Percentiles rank a stretch among this genome's conserved stretches.
These are phyloP conservation scores for Pelagia noctiluca DNA, from an alignment of 30 jellyfish, hydroid and myxozoan species.

Conservation along the genomic window DNA sequence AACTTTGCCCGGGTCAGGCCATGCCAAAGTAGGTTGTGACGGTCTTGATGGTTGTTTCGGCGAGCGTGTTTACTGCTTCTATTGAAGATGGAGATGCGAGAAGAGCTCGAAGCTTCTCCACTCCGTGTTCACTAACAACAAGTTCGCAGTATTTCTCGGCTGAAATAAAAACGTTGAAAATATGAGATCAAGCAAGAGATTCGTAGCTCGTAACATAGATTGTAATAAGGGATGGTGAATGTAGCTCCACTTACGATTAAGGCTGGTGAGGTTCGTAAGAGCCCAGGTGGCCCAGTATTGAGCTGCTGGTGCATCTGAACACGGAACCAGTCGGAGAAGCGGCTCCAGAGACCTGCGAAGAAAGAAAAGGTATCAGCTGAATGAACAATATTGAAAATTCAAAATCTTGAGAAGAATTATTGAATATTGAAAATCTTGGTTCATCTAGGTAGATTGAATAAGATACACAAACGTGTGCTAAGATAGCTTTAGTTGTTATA, in stretches of 20 bases:
- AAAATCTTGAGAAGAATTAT: too few relatives aligned
- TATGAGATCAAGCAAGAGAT: not conserved
- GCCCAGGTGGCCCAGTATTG: conserved; percentile 97
- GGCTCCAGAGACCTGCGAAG: conserved; percentile 80
- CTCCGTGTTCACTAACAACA: not conserved
- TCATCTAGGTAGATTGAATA: too few relatives aligned
- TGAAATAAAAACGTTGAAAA: not conserved
- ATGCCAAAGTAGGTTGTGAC: not conserved
- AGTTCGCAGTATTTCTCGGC: conserved; percentile 11
- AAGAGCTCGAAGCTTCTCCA: not conserved
- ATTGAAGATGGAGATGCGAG: not conserved
- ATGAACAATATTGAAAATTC: too few relatives aligned
- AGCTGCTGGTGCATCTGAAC: conserved; percentile 70
- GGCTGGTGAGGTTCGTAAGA: conserved; percentile 80
- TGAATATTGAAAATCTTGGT: too few relatives aligned
- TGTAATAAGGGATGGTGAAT: not conserved
- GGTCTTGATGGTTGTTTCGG: not conserved
- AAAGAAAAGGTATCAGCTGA: too few relatives aligned
- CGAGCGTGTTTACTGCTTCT: not conserved
- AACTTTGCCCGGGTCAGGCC: too few relatives aligned
- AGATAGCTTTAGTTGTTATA: too few relatives aligned
- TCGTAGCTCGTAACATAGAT: not conserved
- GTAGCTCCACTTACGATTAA: conserved; percentile 74
- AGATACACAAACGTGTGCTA: too few relatives aligned
- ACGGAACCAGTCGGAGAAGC: conserved; percentile 61